phyloP scores from a whole-genome alignment of 2,888 invertebrate genomes.

The Sussaba pulchella region DNA sequence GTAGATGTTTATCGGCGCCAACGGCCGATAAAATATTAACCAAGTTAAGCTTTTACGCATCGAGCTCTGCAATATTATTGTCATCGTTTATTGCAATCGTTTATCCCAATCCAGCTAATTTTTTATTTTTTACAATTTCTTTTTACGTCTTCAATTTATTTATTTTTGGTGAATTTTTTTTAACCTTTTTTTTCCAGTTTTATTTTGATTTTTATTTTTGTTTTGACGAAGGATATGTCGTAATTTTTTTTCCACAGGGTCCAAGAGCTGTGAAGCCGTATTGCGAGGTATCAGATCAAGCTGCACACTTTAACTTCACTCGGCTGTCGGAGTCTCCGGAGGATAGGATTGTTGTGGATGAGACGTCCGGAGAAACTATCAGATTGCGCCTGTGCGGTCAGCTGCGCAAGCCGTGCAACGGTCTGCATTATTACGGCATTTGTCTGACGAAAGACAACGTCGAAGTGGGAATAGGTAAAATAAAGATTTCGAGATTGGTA shows the following conservation, averaged over 20 bases:
- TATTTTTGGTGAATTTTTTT: no score
- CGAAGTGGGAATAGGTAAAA: constrained; percentile 77
- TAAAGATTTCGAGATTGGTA: not conserved
- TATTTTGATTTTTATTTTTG: not conserved
- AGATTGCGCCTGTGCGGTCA: constrained; percentile 74
- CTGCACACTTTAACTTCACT: constrained; percentile 68
- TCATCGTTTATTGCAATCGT: no score
- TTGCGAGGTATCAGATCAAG: constrained; percentile 38
- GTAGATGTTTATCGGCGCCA: no score
- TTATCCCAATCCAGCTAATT: no score
- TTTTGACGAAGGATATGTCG: not conserved
- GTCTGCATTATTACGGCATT: constrained; percentile 71
- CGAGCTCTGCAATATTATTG: no score
- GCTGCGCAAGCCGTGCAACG: constrained; percentile 73
- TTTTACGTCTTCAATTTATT: no score
- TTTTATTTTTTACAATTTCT: no score
- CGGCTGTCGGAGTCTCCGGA: constrained; percentile 51
- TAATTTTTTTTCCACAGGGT: not conserved
- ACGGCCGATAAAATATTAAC: no score
- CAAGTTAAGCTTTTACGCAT: constrained; percentile 7
- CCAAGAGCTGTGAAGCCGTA: not conserved
- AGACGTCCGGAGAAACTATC: constrained; percentile 58
- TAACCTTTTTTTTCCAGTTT: not conserved
- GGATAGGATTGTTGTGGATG: constrained; percentile 64
- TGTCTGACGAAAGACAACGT: constrained; percentile 72